Evolutionary conservation across 2,113 vertebrate species (phyloP).

Genomic region (Orientallactaga bullata): DNA sequence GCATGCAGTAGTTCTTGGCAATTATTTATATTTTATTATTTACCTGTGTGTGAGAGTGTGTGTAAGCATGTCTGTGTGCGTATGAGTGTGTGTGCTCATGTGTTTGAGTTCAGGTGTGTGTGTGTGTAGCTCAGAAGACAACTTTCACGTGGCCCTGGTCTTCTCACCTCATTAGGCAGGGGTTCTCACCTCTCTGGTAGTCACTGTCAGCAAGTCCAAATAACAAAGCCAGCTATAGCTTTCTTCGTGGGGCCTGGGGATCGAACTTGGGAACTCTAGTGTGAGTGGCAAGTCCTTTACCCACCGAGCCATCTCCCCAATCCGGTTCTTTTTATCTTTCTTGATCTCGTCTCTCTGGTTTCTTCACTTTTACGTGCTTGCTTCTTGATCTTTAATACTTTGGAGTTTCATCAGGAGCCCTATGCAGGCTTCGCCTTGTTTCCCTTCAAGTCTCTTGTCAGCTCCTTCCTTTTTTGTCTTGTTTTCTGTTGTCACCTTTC

Average conservation of each 20-base stretch:
- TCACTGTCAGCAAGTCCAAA: too few relatives aligned
- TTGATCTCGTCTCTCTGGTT: neutral
- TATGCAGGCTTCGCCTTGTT: neutral
- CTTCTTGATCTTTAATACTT: neutral
- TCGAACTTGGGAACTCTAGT: neutral
- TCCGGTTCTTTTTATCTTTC: neutral
- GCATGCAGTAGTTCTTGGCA: too few relatives aligned
- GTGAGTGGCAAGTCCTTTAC: too few relatives aligned
- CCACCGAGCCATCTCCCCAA: too few relatives aligned
- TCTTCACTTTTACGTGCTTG: constrained; percentile 25
- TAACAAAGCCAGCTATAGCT: neutral
- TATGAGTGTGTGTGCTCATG: too few relatives aligned
- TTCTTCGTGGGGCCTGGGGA: neutral
- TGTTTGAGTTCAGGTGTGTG: too few relatives aligned
- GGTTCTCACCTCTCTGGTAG: too few relatives aligned
- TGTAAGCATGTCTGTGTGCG: too few relatives aligned
- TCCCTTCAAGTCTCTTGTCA: neutral
- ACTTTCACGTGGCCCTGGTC: too few relatives aligned
- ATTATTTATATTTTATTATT: too few relatives aligned
- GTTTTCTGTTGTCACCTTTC: neutral
- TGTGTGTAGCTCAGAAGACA: neutral
- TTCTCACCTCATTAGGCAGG: neutral
- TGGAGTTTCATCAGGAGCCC: neutral
- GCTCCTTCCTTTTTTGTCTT: constrained; percentile 33
- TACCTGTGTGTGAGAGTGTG: too few relatives aligned